Base-by-base conservation (phyloP, 2,797 vertebrate species). In the Enteromius argenteus region DNA sequence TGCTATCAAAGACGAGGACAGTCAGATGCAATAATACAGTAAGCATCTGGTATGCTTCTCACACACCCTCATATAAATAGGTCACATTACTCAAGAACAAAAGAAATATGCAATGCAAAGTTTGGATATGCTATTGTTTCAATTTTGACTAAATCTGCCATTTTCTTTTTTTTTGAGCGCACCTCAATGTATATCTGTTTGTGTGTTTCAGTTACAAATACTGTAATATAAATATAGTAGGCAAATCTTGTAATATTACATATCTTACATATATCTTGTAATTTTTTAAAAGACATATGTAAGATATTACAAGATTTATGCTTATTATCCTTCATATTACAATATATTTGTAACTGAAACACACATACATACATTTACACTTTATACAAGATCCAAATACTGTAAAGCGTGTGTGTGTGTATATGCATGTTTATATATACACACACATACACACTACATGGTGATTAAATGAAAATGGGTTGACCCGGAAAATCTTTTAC, bases 1-100 rank as follows among this genome's bases (percentile, higher is more conserved):
- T 89, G 56, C 86, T 85, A 69, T 89, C 84, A 85, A 86, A 81
- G 91, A 88, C 87, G 84, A 90, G 80, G 32, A 58, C 92, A 91
- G 92, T 92, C 93, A 84, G 90, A 83, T 89, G 92, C 80, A 86
- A 60, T 93, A 94, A 91, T 94, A 93, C 94, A 94, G 49, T 89
- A 64, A 90, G 93, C 93, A 95, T 94, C 94, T 95, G 94, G 92
- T 74, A 79, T 77, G 49, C 58, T 79, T 88, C 62, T 46, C 35
- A 83, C 71, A 71, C 82, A 86, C 74, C 56, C 77, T 86, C 71
- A 88, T 66, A 85, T 76, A 74, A 30, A 56, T 17, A 49, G 53
- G 30, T 32, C 27, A 56, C 74, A 56, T 23, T 49, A 56, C 21
- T 14, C 27, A 23, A 71, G 37, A 80, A 69, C 6, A 19, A 71